Conservation (phyloP, 2,888 invertebrate genomes). For the Aspidiotus rigidus region DNA sequence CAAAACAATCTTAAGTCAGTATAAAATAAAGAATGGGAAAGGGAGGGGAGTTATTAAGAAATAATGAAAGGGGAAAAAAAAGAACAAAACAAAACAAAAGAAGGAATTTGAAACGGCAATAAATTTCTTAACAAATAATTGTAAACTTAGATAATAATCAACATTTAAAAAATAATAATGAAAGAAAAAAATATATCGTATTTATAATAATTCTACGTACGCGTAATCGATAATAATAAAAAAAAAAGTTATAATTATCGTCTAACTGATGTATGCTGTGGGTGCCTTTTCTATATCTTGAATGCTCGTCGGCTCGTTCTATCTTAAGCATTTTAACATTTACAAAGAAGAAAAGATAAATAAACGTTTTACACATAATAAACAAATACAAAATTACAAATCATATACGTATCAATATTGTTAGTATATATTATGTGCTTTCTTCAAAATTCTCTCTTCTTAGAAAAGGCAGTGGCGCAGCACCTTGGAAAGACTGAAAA, state of each 20-base stretch:
- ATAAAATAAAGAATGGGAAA: too few species aligned
- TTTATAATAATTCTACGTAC: background rate
- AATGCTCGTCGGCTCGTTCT: too few species aligned
- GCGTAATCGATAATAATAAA: background rate
- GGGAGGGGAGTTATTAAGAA: background rate
- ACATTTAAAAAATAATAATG: constrained; percentile 22
- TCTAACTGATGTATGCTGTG: too few species aligned
- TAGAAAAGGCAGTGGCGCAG: constrained; percentile 30
- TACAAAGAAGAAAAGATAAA: constrained; percentile 11
- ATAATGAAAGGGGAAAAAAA: background rate
- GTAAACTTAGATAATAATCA: constrained; percentile 32
- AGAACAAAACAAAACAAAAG: constrained; percentile 10
- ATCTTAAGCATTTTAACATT: too few species aligned
- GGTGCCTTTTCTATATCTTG: too few species aligned
- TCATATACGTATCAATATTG: too few species aligned
- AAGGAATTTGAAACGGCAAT: constrained; percentile 2
- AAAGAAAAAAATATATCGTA: constrained; percentile 12
- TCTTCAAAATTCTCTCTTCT: constrained; percentile 12
- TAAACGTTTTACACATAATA: constrained; percentile 14
- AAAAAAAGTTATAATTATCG: too few species aligned
- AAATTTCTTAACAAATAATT: constrained; percentile 28
- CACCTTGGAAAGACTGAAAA: constrained; percentile 24
- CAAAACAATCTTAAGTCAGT: too few species aligned
- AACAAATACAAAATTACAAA: too few species aligned
- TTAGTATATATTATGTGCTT: background rate